phyloP scores from a whole-genome alignment of 2,888 invertebrate species.

The Trachelus tabidus region DNA sequence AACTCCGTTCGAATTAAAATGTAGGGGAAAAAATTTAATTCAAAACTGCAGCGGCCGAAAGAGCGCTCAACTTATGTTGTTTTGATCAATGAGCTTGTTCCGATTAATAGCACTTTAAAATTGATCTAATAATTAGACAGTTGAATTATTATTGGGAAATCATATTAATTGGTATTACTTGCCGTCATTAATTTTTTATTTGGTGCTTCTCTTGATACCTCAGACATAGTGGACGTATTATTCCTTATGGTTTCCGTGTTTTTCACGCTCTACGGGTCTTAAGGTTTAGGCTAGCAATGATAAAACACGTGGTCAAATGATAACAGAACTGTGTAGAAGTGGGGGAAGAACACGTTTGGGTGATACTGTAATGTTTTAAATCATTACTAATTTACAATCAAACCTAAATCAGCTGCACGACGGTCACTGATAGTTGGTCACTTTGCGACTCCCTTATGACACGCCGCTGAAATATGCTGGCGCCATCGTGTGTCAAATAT shows the following conservation, averaged over 20 bases:
- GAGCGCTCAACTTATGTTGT: not conserved
- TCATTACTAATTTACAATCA: not conserved
- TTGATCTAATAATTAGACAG: not conserved
- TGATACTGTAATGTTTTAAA: not conserved
- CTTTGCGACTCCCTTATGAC: not conserved
- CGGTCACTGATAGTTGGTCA: not conserved
- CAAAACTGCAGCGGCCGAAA: not conserved
- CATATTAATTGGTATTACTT: constrained; percentile 20
- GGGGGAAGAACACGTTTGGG: too few species aligned
- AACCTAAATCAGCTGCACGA: not conserved
- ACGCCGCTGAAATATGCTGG: not conserved
- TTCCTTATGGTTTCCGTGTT: not conserved
- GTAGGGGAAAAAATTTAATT: not conserved
- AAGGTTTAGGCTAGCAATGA: not conserved
- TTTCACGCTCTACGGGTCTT: not conserved
- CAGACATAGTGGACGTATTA: constrained; percentile 8
- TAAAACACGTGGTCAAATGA: not conserved
- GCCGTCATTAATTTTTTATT: constrained; percentile 54
- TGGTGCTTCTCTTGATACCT: constrained; percentile 29
- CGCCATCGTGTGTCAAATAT: not conserved
- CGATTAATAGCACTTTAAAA: not conserved
- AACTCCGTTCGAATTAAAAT: not conserved
- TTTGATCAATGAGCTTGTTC: not conserved
- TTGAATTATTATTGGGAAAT: not conserved
- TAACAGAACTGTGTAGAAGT: not conserved